Evolutionary conservation across 2,113 vertebrate genomes (phyloP).

Genomic region (Hiodon alosoides): DNA sequence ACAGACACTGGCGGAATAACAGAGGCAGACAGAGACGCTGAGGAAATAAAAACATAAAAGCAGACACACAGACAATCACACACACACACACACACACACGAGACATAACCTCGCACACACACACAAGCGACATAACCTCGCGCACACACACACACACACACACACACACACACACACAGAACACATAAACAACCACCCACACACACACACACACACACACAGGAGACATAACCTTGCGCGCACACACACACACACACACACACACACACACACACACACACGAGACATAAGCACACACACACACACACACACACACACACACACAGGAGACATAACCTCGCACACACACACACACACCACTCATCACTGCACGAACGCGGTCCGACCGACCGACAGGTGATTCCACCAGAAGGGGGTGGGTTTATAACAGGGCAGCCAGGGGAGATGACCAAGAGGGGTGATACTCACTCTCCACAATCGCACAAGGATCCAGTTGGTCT

Average conservation of each 20-base stretch:
- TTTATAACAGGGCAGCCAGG: background rate
- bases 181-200: too few species aligned
- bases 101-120: background rate
- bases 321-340: too few species aligned
- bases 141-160: background rate
- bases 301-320: too few species aligned
- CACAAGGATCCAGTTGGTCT: slow-evolving; percentile 98
- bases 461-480: slow-evolving; percentile 87
- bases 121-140: background rate
- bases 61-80: background rate
- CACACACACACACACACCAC: background rate
- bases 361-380: too few species aligned
- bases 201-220: too few species aligned
- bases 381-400: too few species aligned
- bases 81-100: background rate
- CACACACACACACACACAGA: background rate
- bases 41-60: background rate
- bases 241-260: background rate
- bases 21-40: background rate
- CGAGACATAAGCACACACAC: too few species aligned
- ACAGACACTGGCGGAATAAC: background rate
- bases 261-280: background rate
- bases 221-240: too few species aligned
- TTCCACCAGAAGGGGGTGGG: too few species aligned
- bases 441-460: background rate